Conservation (phyloP, 2,888 invertebrate genomes). For the Kuschelorhynchus macadamiae region DNA sequence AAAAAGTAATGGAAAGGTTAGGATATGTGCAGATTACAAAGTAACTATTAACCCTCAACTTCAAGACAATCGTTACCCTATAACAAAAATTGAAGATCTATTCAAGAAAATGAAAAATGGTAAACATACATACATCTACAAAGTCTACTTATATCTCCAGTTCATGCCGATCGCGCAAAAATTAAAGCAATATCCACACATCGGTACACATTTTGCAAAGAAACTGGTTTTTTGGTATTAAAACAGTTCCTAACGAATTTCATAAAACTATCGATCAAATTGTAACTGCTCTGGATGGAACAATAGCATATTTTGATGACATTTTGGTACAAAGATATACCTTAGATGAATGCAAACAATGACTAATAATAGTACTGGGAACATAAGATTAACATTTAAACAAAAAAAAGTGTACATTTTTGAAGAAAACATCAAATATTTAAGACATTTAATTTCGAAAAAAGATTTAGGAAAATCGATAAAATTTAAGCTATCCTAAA, state of each 20-base stretch:
- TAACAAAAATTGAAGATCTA: constrained; percentile 50
- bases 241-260: too few relatives aligned
- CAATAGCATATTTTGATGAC: constrained; percentile 51
- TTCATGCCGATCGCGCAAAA: constrained; percentile 46
- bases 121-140: constrained; percentile 48
- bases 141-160: constrained; percentile 51
- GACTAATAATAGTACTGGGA: constrained; percentile 24
- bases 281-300: constrained; percentile 51
- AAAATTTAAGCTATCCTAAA: background rate
- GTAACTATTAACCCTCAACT: constrained; percentile 57
- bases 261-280: constrained; percentile 52
- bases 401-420: constrained; percentile 50
- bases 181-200: constrained; percentile 47
- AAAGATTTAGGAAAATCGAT: background rate
- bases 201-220: constrained; percentile 4
- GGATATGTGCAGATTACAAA: constrained; percentile 21
- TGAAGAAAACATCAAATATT: constrained; percentile 35
- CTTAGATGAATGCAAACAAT: constrained; percentile 37
- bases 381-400: constrained; percentile 46
- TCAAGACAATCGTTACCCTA: constrained; percentile 57
- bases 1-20: constrained; percentile 18
- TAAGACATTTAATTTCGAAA: constrained; percentile 13
- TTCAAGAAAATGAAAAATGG: constrained; percentile 49
- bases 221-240: too few relatives aligned
- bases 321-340: constrained; percentile 49